Base-by-base conservation (phyloP, 2,113 vertebrate genomes). In the Nestor notabilis region DNA sequence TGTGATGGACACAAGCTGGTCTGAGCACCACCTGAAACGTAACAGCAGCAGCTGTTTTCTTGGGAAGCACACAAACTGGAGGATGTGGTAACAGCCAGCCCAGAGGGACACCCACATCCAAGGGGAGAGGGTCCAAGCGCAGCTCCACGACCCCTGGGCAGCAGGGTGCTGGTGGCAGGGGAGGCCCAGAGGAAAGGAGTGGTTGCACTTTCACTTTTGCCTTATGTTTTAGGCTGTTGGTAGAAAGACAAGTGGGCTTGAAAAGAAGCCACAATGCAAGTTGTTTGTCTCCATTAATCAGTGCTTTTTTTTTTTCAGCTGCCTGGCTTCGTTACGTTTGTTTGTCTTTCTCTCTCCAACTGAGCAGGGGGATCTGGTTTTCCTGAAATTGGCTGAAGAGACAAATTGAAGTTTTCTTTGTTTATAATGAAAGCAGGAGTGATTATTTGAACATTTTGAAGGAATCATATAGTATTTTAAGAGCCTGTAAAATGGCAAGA, bases 321-420 rank as follows among this genome's bases (percentile, higher is more conserved):
- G 94, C 69, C 65, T 92, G 95, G 92, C 74, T 83, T 83, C 95
- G 69, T 96, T 85, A 93, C 85, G 69, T 97, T 97, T 96, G 96
- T 91, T 96, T 97, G 78, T 83, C 95, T 97, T 94, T 96, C 87
- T 50, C 87, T 64, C 92, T 96, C 87, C 95, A 95, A 88, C 93
- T 83, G 95, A 96, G 95, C 75, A 90, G 70, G 91, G 71, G 49
- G 89, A 95, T 91, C 90, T 87, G 96, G 96, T 87, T 94, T 97
- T 97, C 80, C 95, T 95, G 96, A 96, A 96, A 95, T 96, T 97
- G 96, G 96, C 92, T 96, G 47, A 92, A 96, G 88, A 91, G 82
- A 84, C 47, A 44, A 87, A 95, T 92, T 95, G 78, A 97, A 96
- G 91, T 92, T 98, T 97, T 96, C 93, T 97, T 94, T 95, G 90